phyloP scores from a whole-genome alignment of 2,797 vertebrate species.

The Spinus olivaceus region DNA sequence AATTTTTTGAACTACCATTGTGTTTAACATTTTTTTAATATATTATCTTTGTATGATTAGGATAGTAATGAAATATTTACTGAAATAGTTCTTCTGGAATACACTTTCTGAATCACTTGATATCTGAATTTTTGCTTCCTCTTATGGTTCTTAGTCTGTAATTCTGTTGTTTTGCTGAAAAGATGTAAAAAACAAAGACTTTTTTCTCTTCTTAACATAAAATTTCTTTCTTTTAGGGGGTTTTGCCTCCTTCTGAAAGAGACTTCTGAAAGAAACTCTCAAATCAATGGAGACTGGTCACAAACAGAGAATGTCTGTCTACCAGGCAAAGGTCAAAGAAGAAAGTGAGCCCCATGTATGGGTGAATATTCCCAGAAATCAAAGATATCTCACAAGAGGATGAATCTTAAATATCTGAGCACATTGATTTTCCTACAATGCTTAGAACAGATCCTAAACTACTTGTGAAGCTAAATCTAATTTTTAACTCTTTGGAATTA shows the following conservation, averaged over 20 bases:
- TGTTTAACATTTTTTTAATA: background rate
- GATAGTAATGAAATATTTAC: background rate
- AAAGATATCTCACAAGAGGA: background rate
- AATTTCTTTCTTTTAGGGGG: background rate
- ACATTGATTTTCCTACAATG: background rate
- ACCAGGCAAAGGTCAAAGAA: background rate
- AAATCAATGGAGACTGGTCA: background rate
- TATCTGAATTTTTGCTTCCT: background rate
- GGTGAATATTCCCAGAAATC: background rate
- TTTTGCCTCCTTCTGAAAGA: background rate
- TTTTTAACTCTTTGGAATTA: background rate
- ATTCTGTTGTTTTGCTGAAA: background rate
- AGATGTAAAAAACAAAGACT: background rate
- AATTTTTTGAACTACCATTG: background rate
- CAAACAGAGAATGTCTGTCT: background rate
- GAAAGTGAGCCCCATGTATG: background rate
- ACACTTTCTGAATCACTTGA: background rate
- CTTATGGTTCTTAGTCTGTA: background rate
- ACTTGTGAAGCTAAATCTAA: background rate
- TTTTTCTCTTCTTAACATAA: background rate
- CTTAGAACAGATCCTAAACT: background rate
- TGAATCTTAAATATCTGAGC: background rate
- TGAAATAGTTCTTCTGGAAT: background rate
- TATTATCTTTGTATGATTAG: background rate
- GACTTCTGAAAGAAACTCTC: background rate